A percentile compares a stretch with the other conserved stretches of the same genome.
phyloP scores from a whole-genome alignment of 2,797 vertebrate genomes.

The Spizella passerina region DNA sequence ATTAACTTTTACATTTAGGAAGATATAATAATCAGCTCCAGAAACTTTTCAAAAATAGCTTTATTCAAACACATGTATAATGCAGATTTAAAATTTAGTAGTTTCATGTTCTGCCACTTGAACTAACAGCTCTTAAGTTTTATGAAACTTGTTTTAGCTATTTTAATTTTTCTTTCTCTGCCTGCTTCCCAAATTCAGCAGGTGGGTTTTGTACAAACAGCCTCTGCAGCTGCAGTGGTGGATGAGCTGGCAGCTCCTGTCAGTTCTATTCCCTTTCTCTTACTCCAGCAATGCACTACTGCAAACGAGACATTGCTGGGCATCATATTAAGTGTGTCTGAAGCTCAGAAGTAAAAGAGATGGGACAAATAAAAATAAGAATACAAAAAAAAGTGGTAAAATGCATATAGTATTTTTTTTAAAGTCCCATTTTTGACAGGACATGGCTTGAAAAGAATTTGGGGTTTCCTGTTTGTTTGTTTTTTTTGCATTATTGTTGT shows the following conservation, averaged over 20 bases:
- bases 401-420: background rate
- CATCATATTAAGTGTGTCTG: background rate
- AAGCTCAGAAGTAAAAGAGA: background rate
- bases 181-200: conserved; percentile 15
- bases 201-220: background rate
- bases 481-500: background rate
- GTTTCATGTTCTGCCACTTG: background rate
- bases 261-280: background rate
- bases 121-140: background rate
- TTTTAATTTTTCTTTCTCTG: background rate
- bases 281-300: background rate
- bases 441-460: background rate
- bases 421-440: background rate
- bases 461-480: background rate
- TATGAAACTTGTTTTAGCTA: background rate
- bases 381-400: background rate
- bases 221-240: background rate
- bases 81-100: background rate
- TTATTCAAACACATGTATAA: background rate
- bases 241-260: background rate
- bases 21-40: background rate
- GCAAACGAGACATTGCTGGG: background rate
- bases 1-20: background rate
- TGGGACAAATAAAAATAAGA: background rate
- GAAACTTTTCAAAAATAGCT: background rate